Evolutionary conservation across 2,797 vertebrate genomes (phyloP).

Genomic region (Chloroceryle inda): DNA sequence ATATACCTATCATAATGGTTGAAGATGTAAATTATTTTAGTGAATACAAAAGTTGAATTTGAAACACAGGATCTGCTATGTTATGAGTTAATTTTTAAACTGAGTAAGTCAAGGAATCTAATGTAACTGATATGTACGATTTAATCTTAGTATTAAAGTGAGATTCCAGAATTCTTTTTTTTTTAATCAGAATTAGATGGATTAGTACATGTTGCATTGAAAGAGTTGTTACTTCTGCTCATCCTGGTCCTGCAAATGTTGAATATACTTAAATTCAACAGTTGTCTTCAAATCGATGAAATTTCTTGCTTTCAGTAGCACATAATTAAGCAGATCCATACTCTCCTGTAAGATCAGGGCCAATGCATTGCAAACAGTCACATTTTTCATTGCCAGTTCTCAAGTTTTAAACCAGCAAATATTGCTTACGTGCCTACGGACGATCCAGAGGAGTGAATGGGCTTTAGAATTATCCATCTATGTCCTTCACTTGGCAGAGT

Average conservation of each 20-base stretch:
- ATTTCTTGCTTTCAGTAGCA: neutral
- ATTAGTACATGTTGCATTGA: neutral
- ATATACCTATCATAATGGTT: neutral
- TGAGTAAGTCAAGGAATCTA: neutral
- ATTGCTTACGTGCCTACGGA: neutral
- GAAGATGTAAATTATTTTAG: neutral
- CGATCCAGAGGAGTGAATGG: neutral
- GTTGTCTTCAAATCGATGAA: neutral
- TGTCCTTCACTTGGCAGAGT: neutral
- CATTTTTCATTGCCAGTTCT: neutral
- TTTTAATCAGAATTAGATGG: neutral
- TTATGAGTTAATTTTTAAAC: neutral
- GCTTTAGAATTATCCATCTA: neutral
- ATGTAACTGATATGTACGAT: neutral
- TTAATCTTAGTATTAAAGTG: neutral
- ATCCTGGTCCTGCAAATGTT: neutral
- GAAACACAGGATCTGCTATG: neutral
- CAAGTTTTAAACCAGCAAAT: neutral
- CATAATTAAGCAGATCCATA: neutral
- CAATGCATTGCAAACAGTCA: neutral
- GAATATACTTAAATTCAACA: neutral
- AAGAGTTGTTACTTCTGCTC: neutral
- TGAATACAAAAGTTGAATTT: neutral
- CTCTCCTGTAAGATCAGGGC: neutral
- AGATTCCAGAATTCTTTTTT: neutral